phyloP scores from a whole-genome alignment of 2,113 vertebrate species.

The Stigmatopora argus region DNA sequence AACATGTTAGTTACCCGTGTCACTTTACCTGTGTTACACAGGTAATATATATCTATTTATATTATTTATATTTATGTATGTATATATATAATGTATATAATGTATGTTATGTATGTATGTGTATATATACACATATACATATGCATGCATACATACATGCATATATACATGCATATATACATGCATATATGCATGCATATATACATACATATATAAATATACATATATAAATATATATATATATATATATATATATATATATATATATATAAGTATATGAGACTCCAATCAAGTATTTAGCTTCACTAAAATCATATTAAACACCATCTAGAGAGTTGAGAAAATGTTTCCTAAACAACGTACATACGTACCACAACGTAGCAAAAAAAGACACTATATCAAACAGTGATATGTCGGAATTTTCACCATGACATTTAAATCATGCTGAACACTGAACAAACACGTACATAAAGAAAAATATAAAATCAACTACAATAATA shows the following conservation, averaged over 20 bases:
- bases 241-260: too few species aligned
- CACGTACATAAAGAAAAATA: conserved; percentile 11
- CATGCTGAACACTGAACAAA: conserved; percentile 6
- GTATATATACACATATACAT: too few species aligned
- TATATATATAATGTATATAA: too few species aligned
- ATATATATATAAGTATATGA: conserved; percentile 17
- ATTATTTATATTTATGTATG: too few species aligned
- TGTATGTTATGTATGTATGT: too few species aligned
- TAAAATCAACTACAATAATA: conserved; percentile 24
- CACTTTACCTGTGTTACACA: conserved; percentile 46
- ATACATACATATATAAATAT: too few species aligned
- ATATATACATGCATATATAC: too few species aligned
- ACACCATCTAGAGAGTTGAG: conserved; percentile 16
- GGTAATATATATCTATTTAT: conserved; percentile 8
- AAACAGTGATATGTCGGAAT: conserved; percentile 10
- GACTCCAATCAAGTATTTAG: conserved; percentile 15
- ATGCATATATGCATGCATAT: too few species aligned
- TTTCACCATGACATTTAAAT: conserved; percentile 11
- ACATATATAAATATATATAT: too few species aligned
- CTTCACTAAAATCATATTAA: conserved; percentile 25
- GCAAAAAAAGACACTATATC: conserved; percentile 34
- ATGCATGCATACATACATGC: too few species aligned
- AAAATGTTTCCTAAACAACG: conserved; percentile 11
- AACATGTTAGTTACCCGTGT: conserved; percentile 66
- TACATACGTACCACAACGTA: conserved; percentile 9